These are phyloP conservation scores for Noctilio leporinus DNA, from an alignment of 2,113 vertebrate genomes.

Conservation along the genomic window DNA sequence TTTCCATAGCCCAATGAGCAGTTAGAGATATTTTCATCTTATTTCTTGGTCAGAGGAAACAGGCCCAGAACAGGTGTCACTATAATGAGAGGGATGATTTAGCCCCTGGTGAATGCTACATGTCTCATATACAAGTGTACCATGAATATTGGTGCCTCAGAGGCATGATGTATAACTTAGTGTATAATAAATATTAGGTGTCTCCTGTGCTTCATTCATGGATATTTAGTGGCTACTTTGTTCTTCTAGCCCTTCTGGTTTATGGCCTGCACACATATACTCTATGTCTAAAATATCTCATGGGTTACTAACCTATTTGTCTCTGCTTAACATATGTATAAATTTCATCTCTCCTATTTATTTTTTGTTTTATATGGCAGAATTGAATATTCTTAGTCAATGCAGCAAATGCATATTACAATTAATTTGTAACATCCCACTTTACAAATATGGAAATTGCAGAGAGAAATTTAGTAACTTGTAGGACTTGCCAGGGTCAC, in stretches of 20 bases:
- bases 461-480: not conserved
- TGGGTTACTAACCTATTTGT: not conserved
- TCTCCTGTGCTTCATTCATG: not conserved
- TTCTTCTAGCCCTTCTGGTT: not conserved
- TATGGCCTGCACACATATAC: not conserved
- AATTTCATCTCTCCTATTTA: not conserved
- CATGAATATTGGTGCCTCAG: not conserved
- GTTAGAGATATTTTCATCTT: not conserved
- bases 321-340: not conserved
- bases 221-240: not conserved
- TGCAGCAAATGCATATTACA: not conserved
- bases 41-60: not conserved
- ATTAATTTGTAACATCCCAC: not conserved
- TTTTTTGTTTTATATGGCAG: not conserved
- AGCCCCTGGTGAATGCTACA: not conserved
- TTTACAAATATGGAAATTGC: not conserved
- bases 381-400: not conserved
- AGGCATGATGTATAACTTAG: not conserved
- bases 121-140: not conserved
- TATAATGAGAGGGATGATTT: not conserved
- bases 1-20: not conserved
- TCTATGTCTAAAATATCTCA: not conserved
- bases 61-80: not conserved
- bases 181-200: not conserved
- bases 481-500: not conserved